phyloP scores from a whole-genome alignment of 2,797 vertebrate species.

The Chaenodraco wilsoni region DNA sequence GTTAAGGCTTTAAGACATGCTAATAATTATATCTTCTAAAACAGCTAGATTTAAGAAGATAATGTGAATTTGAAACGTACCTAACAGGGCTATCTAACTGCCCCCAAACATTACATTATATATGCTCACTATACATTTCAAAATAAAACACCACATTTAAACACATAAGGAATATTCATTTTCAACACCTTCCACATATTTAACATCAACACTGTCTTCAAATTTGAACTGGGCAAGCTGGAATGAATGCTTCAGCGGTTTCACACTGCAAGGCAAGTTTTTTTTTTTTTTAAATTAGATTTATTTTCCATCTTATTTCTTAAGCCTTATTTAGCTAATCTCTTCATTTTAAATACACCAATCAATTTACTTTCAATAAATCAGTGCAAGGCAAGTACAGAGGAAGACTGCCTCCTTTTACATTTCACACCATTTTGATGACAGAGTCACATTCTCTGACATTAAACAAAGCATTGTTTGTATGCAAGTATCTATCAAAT shows the following conservation, averaged over 20 bases:
- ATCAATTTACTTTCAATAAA: neutral
- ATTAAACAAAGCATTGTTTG: too few species aligned
- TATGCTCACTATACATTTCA: neutral
- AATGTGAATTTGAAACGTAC: neutral
- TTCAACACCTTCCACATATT: conserved; percentile 18
- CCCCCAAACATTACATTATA: neutral
- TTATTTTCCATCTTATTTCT: neutral
- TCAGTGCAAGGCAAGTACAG: neutral
- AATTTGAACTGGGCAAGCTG: neutral
- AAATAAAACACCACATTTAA: neutral
- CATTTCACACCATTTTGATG: neutral
- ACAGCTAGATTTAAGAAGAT: neutral
- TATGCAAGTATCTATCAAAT: neutral
- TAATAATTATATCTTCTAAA: conserved; percentile 3
- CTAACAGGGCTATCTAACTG: neutral
- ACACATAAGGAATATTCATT: conserved; percentile 2
- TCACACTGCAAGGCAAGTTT: neutral
- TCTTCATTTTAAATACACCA: neutral
- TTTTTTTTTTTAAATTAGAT: too few species aligned
- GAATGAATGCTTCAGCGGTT: neutral
- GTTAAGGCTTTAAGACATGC: conserved; percentile 31
- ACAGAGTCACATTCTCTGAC: too few species aligned
- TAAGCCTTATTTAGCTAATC: neutral
- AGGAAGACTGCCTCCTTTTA: neutral
- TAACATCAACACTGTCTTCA: neutral